Base-by-base conservation (phyloP, 2,113 vertebrate species). In the Emydura subglobosa region DNA sequence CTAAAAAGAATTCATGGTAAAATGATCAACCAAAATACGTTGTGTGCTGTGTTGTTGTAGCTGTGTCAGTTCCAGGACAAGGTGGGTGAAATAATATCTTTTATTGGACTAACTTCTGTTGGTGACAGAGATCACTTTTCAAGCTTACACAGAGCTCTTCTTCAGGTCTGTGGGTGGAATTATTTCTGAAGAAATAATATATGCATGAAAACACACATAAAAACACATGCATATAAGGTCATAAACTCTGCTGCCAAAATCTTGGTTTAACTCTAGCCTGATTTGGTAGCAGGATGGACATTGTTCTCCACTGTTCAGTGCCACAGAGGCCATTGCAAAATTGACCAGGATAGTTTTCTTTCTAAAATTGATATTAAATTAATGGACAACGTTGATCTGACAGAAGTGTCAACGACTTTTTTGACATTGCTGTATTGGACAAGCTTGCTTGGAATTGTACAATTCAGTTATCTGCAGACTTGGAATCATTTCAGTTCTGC, bases 1-100 rank as follows among this genome's bases (percentile, higher is more conserved):
- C 80, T 91, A 93, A 86, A 95, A 97, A 95, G 96, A 97, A 97
- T 96, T 95, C 94, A 92, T 91, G 50, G 83, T 91, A 96, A 97
- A 97, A 96, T 83, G 85, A 96, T 82, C 89, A 88, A 92, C 65
- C 44, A 94, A 86, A 91, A 91, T 93, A 94, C 53, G 55, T 95
- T 88, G 65, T 82, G 86, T 94, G 87, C 95, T 85, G 89, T 96
- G 31, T 65, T 31, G 29, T 14, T 72, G n/a, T 72, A 68, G 34
- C 95, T 91, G 96, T 96, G 90, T 44, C 68, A 95, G 84, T 84
- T 25, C 39, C 42, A 47, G 22, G 50, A 90, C 22, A 92, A 93
- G 92, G 34, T 68, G 17, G 19, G 34, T n/a, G 34, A 19, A 19
- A 17, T 9, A 68, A 68, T 68, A 17, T 65, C 31, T 34, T 65